Base-by-base conservation (phyloP, 2,888 invertebrate species). In the Mimachlamys varia region DNA sequence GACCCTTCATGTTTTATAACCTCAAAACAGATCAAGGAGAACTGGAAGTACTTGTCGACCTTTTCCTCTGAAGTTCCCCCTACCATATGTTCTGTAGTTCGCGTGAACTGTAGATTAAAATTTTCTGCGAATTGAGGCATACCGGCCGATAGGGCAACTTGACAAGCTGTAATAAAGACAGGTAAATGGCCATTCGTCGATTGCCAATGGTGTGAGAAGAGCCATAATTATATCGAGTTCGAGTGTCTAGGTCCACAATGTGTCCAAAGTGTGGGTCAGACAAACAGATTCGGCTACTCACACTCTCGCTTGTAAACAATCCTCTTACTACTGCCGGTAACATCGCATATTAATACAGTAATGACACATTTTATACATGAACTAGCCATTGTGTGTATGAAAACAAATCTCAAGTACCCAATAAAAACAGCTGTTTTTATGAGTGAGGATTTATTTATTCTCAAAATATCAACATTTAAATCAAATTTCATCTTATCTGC, bases 181-280 rank as follows among this genome's bases (percentile, higher is more conserved):
- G 76, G 27, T 33, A 76, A 76, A 76, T 27, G 76, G 27, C 76
- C 27, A 76, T 76, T 76, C 76, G 76, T 1, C 33, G 1, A 33
- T 76, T 76, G 76, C 15, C 76, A 76, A 76, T 27, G 76, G 76
- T 76, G 76, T 76, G 76, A 76, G 76, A 13, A 76, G 33, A 76
- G 76, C 76, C 33, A 76, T 76, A 76, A 76, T 76, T 76, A 76
- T 76, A 76, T 33, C 76, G 13, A 33, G 2, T 22, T 76, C 33
- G 33, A 76, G 76, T 76, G 33, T 3, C 17, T 76, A 10, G 27
- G 76, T 76, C 76, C 76, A 76, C 76, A 76, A 27, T 0, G 76
- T 76, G 76, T 76, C 76, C 15, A 27, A 10, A 33, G 76, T 76
- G 33, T 33, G 76, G 76, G 76, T 76, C 76, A 27, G 33, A 76